A percentile compares a stretch with the other conserved stretches of the same genome.
Conservation (phyloP, 1,140 invertebrate species). For the Leptoteleia sp. region DNA sequence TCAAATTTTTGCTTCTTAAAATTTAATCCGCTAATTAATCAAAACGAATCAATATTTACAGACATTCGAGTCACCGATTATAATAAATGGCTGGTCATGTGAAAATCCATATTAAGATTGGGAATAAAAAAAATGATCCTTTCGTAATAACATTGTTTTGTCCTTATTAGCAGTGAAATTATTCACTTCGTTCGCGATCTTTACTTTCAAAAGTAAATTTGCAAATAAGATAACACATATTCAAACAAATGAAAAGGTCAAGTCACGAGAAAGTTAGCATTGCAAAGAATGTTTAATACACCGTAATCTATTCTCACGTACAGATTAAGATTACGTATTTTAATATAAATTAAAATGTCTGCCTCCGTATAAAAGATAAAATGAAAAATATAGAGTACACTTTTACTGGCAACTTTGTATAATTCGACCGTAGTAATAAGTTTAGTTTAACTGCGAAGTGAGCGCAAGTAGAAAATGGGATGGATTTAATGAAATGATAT, state of each 20-base stretch:
- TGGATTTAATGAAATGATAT: no score
- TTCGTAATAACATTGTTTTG: constrained; percentile 27
- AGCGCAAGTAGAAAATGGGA: no score
- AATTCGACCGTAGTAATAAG: constrained; percentile 12
- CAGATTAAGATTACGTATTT: constrained; percentile 51
- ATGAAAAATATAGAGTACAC: constrained; percentile 11
- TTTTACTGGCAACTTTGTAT: constrained; percentile 16
- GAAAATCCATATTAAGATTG: background rate
- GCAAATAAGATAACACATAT: constrained; percentile 48
- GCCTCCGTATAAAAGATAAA: constrained; percentile 2
- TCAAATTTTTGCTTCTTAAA: no score
- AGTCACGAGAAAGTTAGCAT: constrained; percentile 39
- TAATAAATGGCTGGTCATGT: constrained; percentile 14
- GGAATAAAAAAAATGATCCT: constrained; percentile 11
- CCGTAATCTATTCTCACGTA: constrained; percentile 33
- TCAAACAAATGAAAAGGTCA: constrained; percentile 51
- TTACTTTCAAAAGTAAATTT: constrained; percentile 38
- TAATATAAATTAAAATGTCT: constrained; percentile 45
- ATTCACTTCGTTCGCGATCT: constrained; percentile 26
- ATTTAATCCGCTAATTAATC: no score
- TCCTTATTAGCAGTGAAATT: constrained; percentile 31
- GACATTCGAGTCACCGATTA: background rate
- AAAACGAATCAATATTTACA: background rate
- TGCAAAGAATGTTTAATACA: constrained; percentile 43
- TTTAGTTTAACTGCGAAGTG: constrained; percentile 9